Base-by-base conservation (phyloP, 2,113 vertebrate genomes). In the Vulpes vulpes region DNA sequence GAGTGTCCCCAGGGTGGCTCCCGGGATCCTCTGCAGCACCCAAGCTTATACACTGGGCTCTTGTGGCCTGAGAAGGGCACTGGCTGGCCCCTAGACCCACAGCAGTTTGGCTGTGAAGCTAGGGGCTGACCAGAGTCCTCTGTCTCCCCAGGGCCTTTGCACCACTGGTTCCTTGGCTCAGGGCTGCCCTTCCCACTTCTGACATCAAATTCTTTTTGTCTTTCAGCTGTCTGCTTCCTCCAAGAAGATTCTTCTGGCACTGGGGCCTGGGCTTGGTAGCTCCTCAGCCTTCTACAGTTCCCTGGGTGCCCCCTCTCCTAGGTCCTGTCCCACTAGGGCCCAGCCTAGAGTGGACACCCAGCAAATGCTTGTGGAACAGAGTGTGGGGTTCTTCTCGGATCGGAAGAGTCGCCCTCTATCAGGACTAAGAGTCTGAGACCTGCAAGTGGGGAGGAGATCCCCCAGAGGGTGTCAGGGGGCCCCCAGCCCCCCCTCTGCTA, bases 121-220 rank as follows among this genome's bases (percentile, higher is more conserved):
- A 30, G 91, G 60, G 79, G 60, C 62, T 11, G 7, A 10, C 22
- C 2, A 0, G 12, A 38, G 11, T 53, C 11, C 38, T 57, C 7
- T 27, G 12, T 85, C 55, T 35, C 49, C 95, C 64, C 19, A 0
- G 25, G 64, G 14, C 53, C 69, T 35, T 80, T 16, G 32, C 4
- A 49, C 38, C 6, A 0, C 79, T 35, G 9, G 19, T 43, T 43
- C 35, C 78, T 81, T 60, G 35, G 65, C 53, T 80, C 5, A 35
- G 67, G 38, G 51, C 19, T 0, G 25, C 19, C 8, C 11, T n/a
- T 10, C 30, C 1, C 27, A 2, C 78, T 25, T 43, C 8, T 0
- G 1, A 53, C 38, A 30, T 53, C 38, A 16, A 19, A 78, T 60
- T n/a, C 23, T 55, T 51, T 49, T 25, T 43, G 38, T 74, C 11